Conservation (phyloP, 1,140 invertebrate genomes). For the Leptonema lineaticorne region DNA sequence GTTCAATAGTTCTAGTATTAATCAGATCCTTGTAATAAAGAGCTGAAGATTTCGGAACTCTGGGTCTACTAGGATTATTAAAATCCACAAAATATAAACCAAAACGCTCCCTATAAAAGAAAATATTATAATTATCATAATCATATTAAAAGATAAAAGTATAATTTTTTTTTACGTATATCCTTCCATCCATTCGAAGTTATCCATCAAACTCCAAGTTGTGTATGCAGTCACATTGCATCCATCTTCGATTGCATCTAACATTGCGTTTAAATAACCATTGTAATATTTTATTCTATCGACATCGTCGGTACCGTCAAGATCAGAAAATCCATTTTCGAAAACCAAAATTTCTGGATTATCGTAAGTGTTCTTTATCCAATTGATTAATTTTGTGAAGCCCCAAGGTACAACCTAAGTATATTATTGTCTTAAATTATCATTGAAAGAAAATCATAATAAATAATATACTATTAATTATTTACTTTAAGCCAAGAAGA, state of each 20-base stretch:
- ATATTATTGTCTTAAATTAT: background rate
- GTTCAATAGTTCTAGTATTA: background rate
- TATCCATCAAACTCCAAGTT: conserved; percentile 72
- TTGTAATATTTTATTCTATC: conserved; percentile 50
- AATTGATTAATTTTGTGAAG: conserved; percentile 62
- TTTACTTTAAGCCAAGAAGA: conserved; percentile 15
- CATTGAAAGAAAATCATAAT: background rate
- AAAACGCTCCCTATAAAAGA: conserved; percentile 59
- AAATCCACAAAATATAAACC: conserved; percentile 72
- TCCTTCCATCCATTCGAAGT: conserved; percentile 68
- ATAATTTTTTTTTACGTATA: conserved; percentile 51
- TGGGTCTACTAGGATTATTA: conserved; percentile 56
- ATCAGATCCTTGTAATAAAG: conserved; percentile 34
- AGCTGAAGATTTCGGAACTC: conserved; percentile 65
- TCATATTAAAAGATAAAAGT: too few species aligned
- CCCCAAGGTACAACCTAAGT: conserved; percentile 59
- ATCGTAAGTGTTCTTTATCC: conserved; percentile 63
- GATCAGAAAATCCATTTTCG: conserved; percentile 66
- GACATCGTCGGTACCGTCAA: conserved; percentile 37
- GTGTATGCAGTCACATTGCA: conserved; percentile 69
- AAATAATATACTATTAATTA: background rate
- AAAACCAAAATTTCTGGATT: conserved; percentile 64
- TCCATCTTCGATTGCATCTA: conserved; percentile 67
- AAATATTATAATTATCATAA: background rate
- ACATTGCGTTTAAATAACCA: conserved; percentile 63